phyloP scores from a whole-genome alignment of 2,113 vertebrate species.

The Lasiurus borealis region DNA sequence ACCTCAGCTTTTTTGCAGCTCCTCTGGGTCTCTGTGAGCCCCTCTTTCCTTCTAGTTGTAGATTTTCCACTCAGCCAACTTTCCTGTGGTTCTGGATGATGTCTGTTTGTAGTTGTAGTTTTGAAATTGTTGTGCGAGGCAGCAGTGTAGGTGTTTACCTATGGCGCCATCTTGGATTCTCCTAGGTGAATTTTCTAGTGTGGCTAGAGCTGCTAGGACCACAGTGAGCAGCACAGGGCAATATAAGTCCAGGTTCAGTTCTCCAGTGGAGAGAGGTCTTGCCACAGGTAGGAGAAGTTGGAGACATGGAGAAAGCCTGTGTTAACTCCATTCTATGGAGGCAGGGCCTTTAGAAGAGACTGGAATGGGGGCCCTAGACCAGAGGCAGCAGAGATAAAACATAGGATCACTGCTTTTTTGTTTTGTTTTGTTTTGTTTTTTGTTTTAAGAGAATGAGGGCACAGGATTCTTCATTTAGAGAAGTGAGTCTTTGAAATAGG shows the following conservation, averaged over 20 bases:
- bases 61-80: too few relatives aligned
- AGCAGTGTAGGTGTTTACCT: too few relatives aligned
- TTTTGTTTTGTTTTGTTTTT: not conserved
- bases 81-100: too few relatives aligned
- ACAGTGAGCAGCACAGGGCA: not conserved
- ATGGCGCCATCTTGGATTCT: too few relatives aligned
- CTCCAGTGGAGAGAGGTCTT: not conserved
- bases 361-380: not conserved
- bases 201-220: not conserved
- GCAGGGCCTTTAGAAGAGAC: not conserved
- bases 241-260: not conserved
- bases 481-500: not conserved
- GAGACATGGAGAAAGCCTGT: not conserved
- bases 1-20: too few relatives aligned
- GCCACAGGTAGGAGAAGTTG: not conserved
- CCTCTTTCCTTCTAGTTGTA: too few relatives aligned
- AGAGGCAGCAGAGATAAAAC: not conserved
- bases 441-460: not conserved
- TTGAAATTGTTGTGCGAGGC: too few relatives aligned
- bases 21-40: too few relatives aligned
- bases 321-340: not conserved
- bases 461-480: not conserved
- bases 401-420: not conserved
- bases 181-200: not conserved
- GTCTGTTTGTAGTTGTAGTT: too few relatives aligned